Evolutionary conservation across 2,797 vertebrate genomes (phyloP), one percentile per base, ranked within the genome.

Genomic region (Mycteria americana): DNA sequence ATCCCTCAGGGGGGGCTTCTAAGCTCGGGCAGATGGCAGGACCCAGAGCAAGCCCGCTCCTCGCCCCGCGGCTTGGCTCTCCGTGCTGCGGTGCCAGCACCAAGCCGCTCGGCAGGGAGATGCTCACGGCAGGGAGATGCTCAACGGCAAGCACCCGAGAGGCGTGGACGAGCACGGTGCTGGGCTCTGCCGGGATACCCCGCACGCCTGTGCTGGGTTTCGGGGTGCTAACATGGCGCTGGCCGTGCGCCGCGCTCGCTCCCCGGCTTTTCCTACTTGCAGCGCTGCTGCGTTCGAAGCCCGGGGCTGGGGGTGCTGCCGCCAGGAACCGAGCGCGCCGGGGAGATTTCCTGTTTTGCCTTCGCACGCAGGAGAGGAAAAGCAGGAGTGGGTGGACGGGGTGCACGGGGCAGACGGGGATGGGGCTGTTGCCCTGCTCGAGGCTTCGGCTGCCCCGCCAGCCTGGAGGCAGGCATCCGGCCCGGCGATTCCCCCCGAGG

Each of bases 381-480:
- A 73, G 79, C 7, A 0, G 60, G 88, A 88, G 59, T 22, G 82
- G 91, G 78, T 30, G 75, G 74, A 28, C 2, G 23, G 53, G 72
- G 48, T 2, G 10, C 1, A 0, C 1, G 57, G 90, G 45, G 57
- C 7, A 0, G 48, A 5, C 0, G 5, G 62, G 16, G 28, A 59
- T 7, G 43, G 64, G 28, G 45, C 48, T 10, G 45, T 0, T 14
- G 15, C 39, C 23, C 45, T 17, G 10, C 48, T 63, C 5, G 1
- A 18, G 53, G 43, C 21, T 48, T 37, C 31, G 33, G 54, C 35
- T 12, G 3, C 50, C 33, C 3, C 1, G 27, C 67, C 65, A 17
- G 14, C 70, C 54, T 5, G 8, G 22, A 4, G 19, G 82, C 1
- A 6, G 9, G 13, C 64, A 39, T 4, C 33, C 64, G 37, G 27